Conservation (phyloP, 2,888 invertebrate species). For the Meteorus colon region DNA sequence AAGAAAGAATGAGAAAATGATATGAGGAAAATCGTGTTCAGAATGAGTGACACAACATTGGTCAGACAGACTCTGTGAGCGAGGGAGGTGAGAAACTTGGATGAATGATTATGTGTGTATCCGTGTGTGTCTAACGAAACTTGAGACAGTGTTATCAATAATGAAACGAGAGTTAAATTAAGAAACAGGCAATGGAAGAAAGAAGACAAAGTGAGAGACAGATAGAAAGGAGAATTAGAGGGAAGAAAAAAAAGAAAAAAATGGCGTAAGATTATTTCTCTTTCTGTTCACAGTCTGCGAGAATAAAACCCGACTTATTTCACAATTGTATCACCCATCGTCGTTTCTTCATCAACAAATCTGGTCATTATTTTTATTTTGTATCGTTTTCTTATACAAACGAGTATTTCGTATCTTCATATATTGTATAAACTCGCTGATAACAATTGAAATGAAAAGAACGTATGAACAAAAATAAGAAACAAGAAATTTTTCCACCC, state of each 20-base stretch:
- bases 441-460: background rate
- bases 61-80: background rate
- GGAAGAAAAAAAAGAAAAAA: background rate
- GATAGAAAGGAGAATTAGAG: background rate
- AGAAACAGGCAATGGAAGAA: background rate
- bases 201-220: background rate
- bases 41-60: conserved; percentile 16
- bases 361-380: conserved; percentile 63
- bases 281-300: conserved; percentile 43
- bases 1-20: conserved; percentile 24
- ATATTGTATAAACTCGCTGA: background rate
- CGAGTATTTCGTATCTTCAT: background rate
- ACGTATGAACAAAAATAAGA: background rate
- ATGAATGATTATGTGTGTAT: background rate
- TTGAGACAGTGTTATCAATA: background rate
- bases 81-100: background rate
- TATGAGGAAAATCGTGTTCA: background rate
- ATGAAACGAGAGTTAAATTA: background rate
- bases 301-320: conserved; percentile 61
- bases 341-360: conserved; percentile 61
- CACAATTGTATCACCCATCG: conserved; percentile 68
- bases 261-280: background rate
- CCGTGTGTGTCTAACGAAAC: background rate
- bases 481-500: background rate
- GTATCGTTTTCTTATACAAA: conserved; percentile 10